Percentiles rank a stretch among this genome's conserved stretches.
phyloP scores from a whole-genome alignment of 2,888 invertebrate genomes.

The Eupithecia tripunctaria region DNA sequence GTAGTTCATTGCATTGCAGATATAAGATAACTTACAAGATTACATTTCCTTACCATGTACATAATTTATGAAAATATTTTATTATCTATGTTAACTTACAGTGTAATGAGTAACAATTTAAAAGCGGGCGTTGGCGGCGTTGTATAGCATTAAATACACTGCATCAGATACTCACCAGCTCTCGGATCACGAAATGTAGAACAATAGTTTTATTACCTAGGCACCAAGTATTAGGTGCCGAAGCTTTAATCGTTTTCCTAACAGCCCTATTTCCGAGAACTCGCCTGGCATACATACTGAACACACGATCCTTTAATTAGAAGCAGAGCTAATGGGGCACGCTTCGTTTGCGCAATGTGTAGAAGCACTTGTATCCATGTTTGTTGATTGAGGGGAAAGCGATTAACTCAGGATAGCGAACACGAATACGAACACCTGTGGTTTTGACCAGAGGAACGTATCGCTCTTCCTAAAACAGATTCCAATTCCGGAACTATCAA shows the following conservation, averaged over 20 bases:
- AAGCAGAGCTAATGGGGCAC: conserved; percentile 59
- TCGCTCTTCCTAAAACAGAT: neutral
- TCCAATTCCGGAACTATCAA: neutral
- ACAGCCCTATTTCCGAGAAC: conserved; percentile 46
- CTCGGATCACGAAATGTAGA: neutral
- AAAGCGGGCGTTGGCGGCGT: no score
- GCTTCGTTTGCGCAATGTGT: conserved; percentile 62
- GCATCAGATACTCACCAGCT: neutral
- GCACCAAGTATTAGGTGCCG: neutral
- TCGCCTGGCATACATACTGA: conserved; percentile 60
- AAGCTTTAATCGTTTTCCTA: conserved; percentile 7
- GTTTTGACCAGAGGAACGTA: conserved; percentile 10
- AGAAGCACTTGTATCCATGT: conserved; percentile 44
- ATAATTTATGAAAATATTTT: no score
- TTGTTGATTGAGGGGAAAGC: conserved; percentile 40
- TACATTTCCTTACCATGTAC: no score
- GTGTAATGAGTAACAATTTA: no score
- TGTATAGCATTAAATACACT: neutral
- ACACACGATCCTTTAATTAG: conserved; percentile 72
- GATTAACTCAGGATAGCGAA: conserved; percentile 15
- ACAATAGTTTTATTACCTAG: neutral
- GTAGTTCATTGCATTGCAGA: no score
- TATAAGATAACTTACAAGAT: no score
- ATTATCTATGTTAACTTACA: no score
- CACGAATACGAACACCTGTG: conserved; percentile 21